Percentiles rank a stretch among this genome's conserved stretches.
phyloP scores from a whole-genome alignment of 2,797 vertebrate genomes.

The Syngnathus rostellatus region DNA sequence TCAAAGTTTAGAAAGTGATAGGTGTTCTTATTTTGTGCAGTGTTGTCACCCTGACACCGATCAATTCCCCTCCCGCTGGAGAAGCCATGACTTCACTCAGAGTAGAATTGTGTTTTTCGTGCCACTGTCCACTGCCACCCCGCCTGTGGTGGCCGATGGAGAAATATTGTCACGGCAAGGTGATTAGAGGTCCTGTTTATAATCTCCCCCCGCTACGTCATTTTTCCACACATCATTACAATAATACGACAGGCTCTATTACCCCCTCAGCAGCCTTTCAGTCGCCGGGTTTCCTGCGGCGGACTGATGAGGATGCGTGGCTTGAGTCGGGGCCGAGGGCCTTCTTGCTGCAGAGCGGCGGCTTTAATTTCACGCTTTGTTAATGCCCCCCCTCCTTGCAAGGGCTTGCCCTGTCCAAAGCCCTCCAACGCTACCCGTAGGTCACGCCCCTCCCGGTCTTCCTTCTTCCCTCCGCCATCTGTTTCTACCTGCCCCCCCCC shows the following conservation, averaged over 20 bases:
- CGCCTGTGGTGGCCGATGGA: conserved; percentile 34
- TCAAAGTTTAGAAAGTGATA: conserved; percentile 51
- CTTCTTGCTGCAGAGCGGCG: conserved; percentile 55
- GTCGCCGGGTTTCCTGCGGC: conserved; percentile 32
- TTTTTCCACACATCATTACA: conserved; percentile 69
- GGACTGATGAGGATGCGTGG: conserved; percentile 47
- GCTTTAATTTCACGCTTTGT: conserved; percentile 78
- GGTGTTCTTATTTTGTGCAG: conserved; percentile 45
- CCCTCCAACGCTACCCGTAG: conserved; percentile 36
- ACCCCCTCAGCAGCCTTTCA: conserved; percentile 53
- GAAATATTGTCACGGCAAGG: conserved; percentile 42
- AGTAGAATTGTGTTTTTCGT: conserved; percentile 60
- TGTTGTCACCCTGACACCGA: conserved; percentile 44
- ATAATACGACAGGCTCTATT: conserved; percentile 71
- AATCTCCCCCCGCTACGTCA: conserved; percentile 55
- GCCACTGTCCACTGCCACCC: conserved; percentile 9
- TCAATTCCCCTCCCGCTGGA: conserved; percentile 64
- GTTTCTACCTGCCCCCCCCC: not conserved
- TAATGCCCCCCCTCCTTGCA: conserved; percentile 58
- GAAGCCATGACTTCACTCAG: conserved; percentile 65
- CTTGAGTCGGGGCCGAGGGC: conserved; percentile 37
- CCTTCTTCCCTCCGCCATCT: conserved; percentile 1
- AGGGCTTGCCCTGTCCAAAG: conserved; percentile 40
- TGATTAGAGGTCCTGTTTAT: conserved; percentile 58
- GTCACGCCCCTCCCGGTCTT: conserved; percentile 42